Evolutionary conservation across 2,797 vertebrate genomes (phyloP).

Genomic region (Eurystomus glaucurus): DNA sequence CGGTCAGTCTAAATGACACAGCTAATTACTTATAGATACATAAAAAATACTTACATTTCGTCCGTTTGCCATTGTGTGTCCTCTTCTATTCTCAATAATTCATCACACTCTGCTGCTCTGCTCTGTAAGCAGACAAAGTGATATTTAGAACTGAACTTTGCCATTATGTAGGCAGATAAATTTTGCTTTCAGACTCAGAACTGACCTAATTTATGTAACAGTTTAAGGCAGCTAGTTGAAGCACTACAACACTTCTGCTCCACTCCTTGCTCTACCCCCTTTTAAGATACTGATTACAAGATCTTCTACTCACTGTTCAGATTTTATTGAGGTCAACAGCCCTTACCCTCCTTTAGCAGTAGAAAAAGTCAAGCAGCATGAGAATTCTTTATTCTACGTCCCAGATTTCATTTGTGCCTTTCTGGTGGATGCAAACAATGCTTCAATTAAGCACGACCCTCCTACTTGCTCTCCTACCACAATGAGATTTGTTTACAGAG

Average conservation of each 20-base stretch:
- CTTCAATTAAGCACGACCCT: not conserved
- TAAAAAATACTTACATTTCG: slow-evolving; percentile 84
- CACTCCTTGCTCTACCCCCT: not conserved
- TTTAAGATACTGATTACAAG: slow-evolving; percentile 4
- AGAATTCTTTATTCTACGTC: slow-evolving; percentile 8
- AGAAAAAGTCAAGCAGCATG: slow-evolving; percentile 15
- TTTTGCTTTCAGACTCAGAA: not conserved
- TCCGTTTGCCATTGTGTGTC: slow-evolving; percentile 88
- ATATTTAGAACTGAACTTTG: slow-evolving; percentile 26
- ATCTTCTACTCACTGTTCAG: not conserved
- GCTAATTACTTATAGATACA: not conserved
- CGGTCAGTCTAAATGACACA: not conserved
- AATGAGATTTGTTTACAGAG: not conserved
- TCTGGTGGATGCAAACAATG: not conserved
- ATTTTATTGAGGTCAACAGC: slow-evolving; percentile 59
- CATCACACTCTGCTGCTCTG: slow-evolving; percentile 88
- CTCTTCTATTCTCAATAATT: slow-evolving; percentile 94
- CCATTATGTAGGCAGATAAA: not conserved
- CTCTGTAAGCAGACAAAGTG: slow-evolving; percentile 80
- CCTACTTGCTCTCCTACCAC: not conserved
- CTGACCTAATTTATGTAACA: not conserved
- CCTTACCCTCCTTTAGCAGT: not conserved
- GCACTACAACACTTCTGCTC: not conserved
- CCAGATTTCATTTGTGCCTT: slow-evolving; percentile 4
- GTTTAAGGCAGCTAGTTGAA: not conserved